Evolutionary conservation across 2,888 invertebrate species (phyloP).

Genomic region (Terebella lapidaria): DNA sequence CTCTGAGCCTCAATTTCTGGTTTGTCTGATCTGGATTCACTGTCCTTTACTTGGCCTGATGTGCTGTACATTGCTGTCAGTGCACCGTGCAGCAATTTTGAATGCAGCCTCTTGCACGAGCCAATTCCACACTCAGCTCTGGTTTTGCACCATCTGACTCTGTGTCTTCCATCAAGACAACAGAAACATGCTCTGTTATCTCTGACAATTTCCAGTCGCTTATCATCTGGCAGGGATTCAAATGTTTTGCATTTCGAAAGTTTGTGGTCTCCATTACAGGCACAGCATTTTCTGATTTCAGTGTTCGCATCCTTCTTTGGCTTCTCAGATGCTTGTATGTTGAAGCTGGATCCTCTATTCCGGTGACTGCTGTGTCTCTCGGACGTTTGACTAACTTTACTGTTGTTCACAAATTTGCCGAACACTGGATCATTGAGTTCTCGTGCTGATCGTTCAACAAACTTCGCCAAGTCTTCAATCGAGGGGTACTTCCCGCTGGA

Average conservation of each 20-base stretch:
- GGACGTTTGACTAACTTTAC: not conserved
- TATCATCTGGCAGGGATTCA: not conserved
- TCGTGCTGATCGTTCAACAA: not conserved
- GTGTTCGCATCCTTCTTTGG: not conserved
- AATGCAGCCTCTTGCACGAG: no score
- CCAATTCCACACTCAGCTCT: not conserved
- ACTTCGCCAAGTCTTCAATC: not conserved
- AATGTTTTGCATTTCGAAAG: not conserved
- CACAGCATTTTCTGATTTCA: not conserved
- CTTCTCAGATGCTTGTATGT: not conserved
- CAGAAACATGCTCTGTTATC: not conserved
- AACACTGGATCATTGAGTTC: not conserved
- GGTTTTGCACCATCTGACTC: not conserved
- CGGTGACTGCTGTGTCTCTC: not conserved
- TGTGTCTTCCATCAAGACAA: not conserved
- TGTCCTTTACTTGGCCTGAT: not conserved
- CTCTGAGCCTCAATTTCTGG: not conserved
- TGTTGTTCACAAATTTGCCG: not conserved
- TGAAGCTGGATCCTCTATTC: not conserved
- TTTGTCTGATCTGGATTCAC: not conserved
- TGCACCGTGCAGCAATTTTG: no score
- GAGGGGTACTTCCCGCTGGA: not conserved
- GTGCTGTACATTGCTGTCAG: no score
- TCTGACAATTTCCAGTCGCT: not conserved
- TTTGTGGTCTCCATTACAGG: not conserved